Conservation (phyloP, 2,113 vertebrate genomes). For the Willisornis vidua region DNA sequence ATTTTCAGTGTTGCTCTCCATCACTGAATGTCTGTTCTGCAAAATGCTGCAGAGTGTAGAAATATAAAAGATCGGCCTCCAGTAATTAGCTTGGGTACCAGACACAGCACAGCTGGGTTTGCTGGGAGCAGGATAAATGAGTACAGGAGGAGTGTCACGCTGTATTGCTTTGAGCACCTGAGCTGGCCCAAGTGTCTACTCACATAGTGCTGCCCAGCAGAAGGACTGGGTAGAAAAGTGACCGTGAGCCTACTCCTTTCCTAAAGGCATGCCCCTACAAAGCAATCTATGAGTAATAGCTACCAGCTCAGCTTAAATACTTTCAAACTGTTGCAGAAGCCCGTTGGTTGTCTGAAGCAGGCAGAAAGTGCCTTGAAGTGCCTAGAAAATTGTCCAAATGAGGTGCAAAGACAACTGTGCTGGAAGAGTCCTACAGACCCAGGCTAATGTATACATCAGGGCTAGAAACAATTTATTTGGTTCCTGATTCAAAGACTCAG, state of each 20-base stretch:
- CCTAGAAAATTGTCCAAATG: background rate
- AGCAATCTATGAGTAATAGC: background rate
- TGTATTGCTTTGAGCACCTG: constrained; percentile 18
- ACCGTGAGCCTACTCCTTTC: background rate
- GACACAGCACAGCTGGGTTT: constrained; percentile 8
- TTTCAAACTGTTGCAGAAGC: background rate
- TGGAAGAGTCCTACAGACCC: background rate
- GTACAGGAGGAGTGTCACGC: background rate
- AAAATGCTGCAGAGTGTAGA: constrained; percentile 1
- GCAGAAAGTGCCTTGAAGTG: background rate
- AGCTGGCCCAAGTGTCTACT: background rate
- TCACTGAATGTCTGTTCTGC: background rate
- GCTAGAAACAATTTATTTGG: background rate
- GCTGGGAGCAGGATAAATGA: constrained; percentile 52
- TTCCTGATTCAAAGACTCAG: background rate
- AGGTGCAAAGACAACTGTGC: background rate
- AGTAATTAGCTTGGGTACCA: constrained; percentile 41
- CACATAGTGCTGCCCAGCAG: background rate
- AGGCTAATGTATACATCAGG: background rate
- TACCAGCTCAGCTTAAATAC: background rate
- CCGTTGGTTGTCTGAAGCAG: background rate
- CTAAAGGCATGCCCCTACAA: background rate
- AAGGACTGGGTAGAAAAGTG: background rate
- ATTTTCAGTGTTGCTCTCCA: background rate
- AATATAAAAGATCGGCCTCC: background rate